Evolutionary conservation across 2,888 invertebrate species (phyloP).

Genomic region (Noctua pronuba): DNA sequence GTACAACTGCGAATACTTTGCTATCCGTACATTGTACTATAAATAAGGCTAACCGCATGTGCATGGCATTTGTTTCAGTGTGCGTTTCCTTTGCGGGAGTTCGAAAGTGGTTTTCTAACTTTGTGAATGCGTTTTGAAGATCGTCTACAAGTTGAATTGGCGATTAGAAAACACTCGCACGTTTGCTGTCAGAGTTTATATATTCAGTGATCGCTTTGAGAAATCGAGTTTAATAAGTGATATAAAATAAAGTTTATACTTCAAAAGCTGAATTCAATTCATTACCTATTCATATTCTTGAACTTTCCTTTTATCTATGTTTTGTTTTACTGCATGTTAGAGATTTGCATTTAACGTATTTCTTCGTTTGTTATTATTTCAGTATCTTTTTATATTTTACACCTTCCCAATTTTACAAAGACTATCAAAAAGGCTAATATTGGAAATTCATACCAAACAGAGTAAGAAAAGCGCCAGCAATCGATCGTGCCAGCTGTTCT

Average conservation of each 20-base stretch:
- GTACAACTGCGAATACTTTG: constrained; percentile 62
- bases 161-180: constrained; percentile 58
- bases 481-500: constrained; percentile 79
- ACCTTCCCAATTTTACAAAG: constrained; percentile 1
- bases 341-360: not conserved
- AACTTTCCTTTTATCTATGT: constrained; percentile 5
- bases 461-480: constrained; percentile 74
- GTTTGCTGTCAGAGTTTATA: constrained; percentile 34
- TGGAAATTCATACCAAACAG: constrained; percentile 68
- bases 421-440: constrained; percentile 49
- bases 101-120: constrained; percentile 76
- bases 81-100: constrained; percentile 80
- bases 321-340: not conserved
- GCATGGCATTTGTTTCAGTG: constrained; percentile 77
- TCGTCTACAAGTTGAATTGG: constrained; percentile 70
- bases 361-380: not conserved
- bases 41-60: constrained; percentile 75
- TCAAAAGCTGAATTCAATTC: constrained; percentile 11
- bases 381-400: not conserved
- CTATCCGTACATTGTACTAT: constrained; percentile 62
- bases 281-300: constrained; percentile 14
- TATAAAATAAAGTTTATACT: constrained; percentile 12
- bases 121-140: constrained; percentile 67
- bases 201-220: constrained; percentile 40
- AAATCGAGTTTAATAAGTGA: constrained; percentile 7